These are phyloP conservation scores for Heliconius hermathena DNA, from an alignment of 1,140 invertebrate genomes.

Conservation along the genomic window DNA sequence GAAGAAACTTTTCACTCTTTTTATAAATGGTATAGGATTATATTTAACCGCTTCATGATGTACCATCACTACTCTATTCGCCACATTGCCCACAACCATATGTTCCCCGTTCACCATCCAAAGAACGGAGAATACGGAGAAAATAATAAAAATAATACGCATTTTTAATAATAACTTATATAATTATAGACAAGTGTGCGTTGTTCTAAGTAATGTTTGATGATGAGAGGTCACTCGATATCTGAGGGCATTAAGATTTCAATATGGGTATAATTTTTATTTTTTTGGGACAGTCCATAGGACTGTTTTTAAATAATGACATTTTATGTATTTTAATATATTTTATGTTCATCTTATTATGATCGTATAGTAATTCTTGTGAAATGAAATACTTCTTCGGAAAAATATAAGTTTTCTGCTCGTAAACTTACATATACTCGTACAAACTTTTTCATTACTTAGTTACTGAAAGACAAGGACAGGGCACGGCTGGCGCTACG, in stretches of 20 bases:
- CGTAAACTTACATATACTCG: too few species aligned
- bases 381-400: too few species aligned
- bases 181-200: constrained; percentile 8
- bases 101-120: constrained; percentile 42
- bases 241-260: background rate
- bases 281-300: background rate
- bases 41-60: constrained; percentile 56
- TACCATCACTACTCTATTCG: constrained; percentile 49
- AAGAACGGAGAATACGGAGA: constrained; percentile 17
- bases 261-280: constrained; percentile 7
- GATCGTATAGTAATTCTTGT: too few species aligned
- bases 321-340: background rate
- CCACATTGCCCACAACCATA: constrained; percentile 60
- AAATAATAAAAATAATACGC: constrained; percentile 26
- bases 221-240: constrained; percentile 20
- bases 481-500: too few species aligned
- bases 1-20: constrained; percentile 66
- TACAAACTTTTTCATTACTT: too few species aligned
- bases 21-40: constrained; percentile 68
- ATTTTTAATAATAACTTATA: constrained; percentile 26
- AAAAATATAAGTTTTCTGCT: too few species aligned
- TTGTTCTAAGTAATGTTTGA: constrained; percentile 10
- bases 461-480: too few species aligned
- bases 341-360: too few species aligned
- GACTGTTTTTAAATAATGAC: background rate